Evolutionary conservation across 2,113 vertebrate genomes (phyloP), one percentile per base, ranked within the genome.

Genomic region (Leptosomus discolor): DNA sequence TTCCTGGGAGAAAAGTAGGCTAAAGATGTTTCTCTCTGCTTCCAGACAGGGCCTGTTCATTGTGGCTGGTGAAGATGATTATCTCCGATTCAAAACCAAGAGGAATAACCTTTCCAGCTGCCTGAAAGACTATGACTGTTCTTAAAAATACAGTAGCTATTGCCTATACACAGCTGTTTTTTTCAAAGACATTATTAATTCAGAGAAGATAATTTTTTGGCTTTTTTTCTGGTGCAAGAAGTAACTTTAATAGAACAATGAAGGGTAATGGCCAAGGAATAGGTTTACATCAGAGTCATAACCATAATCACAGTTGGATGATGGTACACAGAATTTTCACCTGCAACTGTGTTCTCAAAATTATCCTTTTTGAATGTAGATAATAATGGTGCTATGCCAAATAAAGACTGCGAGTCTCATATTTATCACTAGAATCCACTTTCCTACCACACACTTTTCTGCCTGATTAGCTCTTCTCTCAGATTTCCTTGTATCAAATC

Each of bases 11-110:
- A 95, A 96, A 91, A 88, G 58, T 64, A 93, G 90, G 76, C 79
- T 90, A 76, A 96, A 97, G 96, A 89, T 92, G 80, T 26, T 94
- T 95, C 94, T 97, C 63, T 73, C 69, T 57, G 29, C 69, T 87
- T 96, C 93, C 92, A 95, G 95, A 95, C 96, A 94, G 94, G 79
- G 95, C 94, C 96, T 92, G 95, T 95, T 96, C 95, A 0, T 51
- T 96, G 89, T 88, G 95, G 94, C 87, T 96, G 91, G 77, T 86
- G 82, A 93, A 95, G 91, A 97, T 96, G 61, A n/a, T 83, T 97
- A 97, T 97, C 95, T 97, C 53, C 67, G 65, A 75, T 92, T 96
- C 34, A 54, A 94, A 97, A 90, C 85, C 57, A 86, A 75, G 78
- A 87, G 50, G 74, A 96, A 96, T 94, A 96, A 95, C 74, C 73